Evolutionary conservation across 2,113 vertebrate species (phyloP).

Genomic region (Corapipo altera): DNA sequence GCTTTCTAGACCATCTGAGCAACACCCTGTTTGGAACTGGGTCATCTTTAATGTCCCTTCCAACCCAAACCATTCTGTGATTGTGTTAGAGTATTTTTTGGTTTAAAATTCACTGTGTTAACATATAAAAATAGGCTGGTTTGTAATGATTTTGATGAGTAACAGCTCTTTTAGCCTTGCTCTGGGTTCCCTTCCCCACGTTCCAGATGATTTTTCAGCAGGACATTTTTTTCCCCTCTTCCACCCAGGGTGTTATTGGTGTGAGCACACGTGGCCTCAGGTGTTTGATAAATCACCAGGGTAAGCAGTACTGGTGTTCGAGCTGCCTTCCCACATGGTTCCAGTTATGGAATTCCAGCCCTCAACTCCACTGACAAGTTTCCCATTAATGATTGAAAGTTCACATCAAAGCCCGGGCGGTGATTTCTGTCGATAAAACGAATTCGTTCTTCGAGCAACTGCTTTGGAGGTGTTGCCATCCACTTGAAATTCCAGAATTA

Average conservation of each 20-base stretch:
- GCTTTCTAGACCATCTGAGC: background rate
- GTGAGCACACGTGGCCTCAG: background rate
- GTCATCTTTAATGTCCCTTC: background rate
- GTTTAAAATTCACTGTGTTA: background rate
- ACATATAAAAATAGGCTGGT: background rate
- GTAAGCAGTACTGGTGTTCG: slow-evolving; percentile 1
- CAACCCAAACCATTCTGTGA: background rate
- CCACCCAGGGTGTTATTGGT: background rate
- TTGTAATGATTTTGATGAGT: background rate
- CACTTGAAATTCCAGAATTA: background rate
- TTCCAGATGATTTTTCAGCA: background rate
- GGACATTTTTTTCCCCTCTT: background rate
- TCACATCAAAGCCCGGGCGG: background rate
- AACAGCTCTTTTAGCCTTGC: background rate
- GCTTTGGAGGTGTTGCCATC: background rate
- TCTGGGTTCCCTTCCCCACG: background rate
- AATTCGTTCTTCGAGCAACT: background rate
- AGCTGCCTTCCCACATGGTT: slow-evolving; percentile 15
- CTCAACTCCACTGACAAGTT: background rate
- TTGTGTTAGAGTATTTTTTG: background rate
- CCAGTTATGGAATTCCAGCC: slow-evolving; percentile 28
- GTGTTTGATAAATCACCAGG: slow-evolving; percentile 42
- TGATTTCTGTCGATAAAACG: background rate
- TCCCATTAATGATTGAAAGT: background rate
- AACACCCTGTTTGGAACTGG: background rate